These are phyloP conservation scores for Dicyrtoma fusca DNA, from an alignment of 2,888 invertebrate genomes.

Conservation along the genomic window DNA sequence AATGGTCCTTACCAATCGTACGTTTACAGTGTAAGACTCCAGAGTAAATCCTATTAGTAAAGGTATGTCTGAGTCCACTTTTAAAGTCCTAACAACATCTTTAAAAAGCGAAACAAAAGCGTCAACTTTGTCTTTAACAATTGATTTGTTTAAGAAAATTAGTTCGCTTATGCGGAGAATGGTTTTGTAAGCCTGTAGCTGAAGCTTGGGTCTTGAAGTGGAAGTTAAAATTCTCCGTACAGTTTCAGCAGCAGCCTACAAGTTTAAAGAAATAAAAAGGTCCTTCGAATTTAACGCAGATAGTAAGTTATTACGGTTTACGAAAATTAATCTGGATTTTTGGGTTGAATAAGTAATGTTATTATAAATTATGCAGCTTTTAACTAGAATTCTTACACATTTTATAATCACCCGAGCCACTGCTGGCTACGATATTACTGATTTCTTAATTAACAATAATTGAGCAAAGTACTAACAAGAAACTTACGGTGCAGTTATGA, in stretches of 20 bases:
- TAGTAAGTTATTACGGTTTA: neutral
- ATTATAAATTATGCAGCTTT: too few species aligned
- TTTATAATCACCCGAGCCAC: too few species aligned
- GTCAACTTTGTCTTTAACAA: neutral
- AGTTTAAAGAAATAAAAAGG: neutral
- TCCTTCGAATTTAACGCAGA: neutral
- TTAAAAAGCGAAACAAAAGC: constrained; percentile 17
- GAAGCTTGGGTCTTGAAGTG: neutral
- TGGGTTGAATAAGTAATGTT: too few species aligned
- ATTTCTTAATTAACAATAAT: too few species aligned
- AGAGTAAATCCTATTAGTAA: constrained; percentile 12
- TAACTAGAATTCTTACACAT: too few species aligned
- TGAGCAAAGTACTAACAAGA: too few species aligned
- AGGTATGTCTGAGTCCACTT: neutral
- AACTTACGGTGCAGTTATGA: constrained; percentile 23
- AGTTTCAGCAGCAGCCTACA: constrained; percentile 27
- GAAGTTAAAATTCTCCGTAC: constrained; percentile 5
- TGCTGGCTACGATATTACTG: too few species aligned
- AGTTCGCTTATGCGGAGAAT: constrained; percentile 25
- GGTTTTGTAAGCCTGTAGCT: neutral
- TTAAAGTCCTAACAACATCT: constrained; percentile 6
- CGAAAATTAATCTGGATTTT: too few species aligned
- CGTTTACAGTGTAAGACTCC: constrained; percentile 13
- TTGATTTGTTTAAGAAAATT: constrained; percentile 8
- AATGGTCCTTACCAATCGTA: constrained; percentile 26